phyloP scores from a whole-genome alignment of 2,113 vertebrate species.

The Pachypanchax playfairii region DNA sequence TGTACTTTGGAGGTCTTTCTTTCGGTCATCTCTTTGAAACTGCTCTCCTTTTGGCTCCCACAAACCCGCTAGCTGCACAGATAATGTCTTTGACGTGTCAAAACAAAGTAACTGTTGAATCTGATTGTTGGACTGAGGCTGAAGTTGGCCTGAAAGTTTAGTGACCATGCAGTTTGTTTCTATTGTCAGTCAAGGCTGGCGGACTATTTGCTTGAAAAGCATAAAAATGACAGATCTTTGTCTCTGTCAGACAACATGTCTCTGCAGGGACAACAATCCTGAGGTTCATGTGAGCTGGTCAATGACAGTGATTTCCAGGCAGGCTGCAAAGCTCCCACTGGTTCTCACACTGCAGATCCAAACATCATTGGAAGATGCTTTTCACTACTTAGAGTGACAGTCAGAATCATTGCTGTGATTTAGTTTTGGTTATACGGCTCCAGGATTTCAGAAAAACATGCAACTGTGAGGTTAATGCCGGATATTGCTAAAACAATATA shows the following conservation, averaged over 20 bases:
- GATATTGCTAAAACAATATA: background rate
- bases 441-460: slow-evolving; percentile 5
- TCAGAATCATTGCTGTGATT: slow-evolving; percentile 20
- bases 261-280: slow-evolving; percentile 44
- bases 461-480: slow-evolving; percentile 17
- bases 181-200: background rate
- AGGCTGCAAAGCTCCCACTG: slow-evolving; percentile 42
- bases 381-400: slow-evolving; percentile 34
- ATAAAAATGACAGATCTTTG: slow-evolving; percentile 17
- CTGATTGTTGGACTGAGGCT: background rate
- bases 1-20: too few species aligned
- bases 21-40: too few species aligned
- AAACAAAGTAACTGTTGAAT: background rate
- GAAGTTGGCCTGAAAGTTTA: too few species aligned
- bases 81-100: background rate
- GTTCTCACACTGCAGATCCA: slow-evolving; percentile 23
- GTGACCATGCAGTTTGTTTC: slow-evolving; percentile 11
- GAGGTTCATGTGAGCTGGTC: slow-evolving; percentile 51
- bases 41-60: too few species aligned
- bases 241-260: slow-evolving; percentile 27
- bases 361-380: slow-evolving; percentile 20
- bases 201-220: slow-evolving; percentile 16
- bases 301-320: slow-evolving; percentile 41
- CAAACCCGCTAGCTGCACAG: slow-evolving; percentile 11
- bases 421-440: slow-evolving; percentile 21